Base-by-base conservation (phyloP, 92 coral and sea anemone genomes). In the Porites rus region DNA sequence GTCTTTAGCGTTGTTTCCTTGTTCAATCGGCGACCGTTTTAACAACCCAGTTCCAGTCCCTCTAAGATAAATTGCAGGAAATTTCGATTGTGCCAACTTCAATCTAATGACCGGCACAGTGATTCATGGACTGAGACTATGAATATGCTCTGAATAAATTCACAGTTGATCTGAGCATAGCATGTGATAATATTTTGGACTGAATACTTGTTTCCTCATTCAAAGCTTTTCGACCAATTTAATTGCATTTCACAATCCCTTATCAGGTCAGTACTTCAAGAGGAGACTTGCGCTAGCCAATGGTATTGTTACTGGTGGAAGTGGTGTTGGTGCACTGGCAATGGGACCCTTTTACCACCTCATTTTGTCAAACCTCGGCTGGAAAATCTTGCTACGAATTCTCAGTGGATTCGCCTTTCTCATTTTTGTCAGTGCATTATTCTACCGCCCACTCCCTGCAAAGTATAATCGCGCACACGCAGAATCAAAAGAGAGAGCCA, bases 261-360 rank as follows among this genome's bases (percentile, higher is more conserved):
- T 80, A 6, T 38, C 88, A 90, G 98, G 96, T 76, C 94, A 96
- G 31, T 96, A 95, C 78, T 96, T 96, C 68, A 87, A 73, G 7
- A 94, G 86, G 64, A 93, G 90, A 22, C 90, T 96, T 52, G 90
- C 98, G 0, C 78, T 93, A 19, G 98, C 98, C 10, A 96, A 96
- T 67, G 98, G 98, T 10, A 92, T 96, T 16, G 96, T 93, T 0
- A 91, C 96, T 1, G 93, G 96, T 9, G 98, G 98, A 2, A 90
- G 98, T 11, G 98, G 98, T 0, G 4, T 96, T 22, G 98, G 98
- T 0, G 87, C 96, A 1, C 16, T 96, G 25, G 95, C 94, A 13
- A 89, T 94, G 93, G 99, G 95, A 0, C 98, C 97, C 2, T 88
- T 97, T 6, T 93, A 88, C 60, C 94, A 97, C 43, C 51, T 76